Base-by-base conservation (phyloP, 1,140 invertebrate species). In the Stegodyphus mimosarum region DNA sequence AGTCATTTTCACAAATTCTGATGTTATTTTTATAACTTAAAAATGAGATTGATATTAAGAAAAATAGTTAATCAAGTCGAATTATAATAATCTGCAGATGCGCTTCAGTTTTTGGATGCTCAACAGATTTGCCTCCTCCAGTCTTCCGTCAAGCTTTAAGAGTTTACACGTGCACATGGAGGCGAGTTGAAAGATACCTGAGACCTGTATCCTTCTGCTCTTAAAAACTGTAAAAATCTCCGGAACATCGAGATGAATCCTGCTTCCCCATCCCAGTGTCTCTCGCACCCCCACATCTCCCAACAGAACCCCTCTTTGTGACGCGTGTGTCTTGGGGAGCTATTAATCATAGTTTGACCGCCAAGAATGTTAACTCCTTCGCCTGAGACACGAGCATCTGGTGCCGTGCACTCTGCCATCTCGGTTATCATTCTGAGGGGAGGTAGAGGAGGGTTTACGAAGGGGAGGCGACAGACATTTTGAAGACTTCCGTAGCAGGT, bases 401-500 rank as follows among this genome's bases (percentile, higher is more conserved):
- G 70, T n/a, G 33, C 1, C 33, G 33, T 33, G 33, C 33, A 33
- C 49, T 18, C 13, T 72, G 13, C 70, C 70, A 72, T 72, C 70
- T 72, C 70, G 50, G 70, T 51, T 72, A 72, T 72, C 70, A 52
- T 17, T 15, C 33, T 33, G 33, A 33, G 33, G 33, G 70, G 70
- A 50, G 69, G 33, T 33, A 33, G 33, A 7, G 17, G 17, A 52
- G 50, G 50, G 50, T 72, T 72, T 72, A 52, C 70, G 33, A 33
- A 33, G 33, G 33, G 33, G 33, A 33, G 33, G 33, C 49, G 50
- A 7, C 49, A n/a, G 17, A 50, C 15, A 15, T n/a, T n/a, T 72
- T 72, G 49, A 72, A 51, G n/a, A 72, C 49, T 72, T 72, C 70
- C 70, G 70, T 72, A 72, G 70, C 70, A 72, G 70, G 70, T 72